These are phyloP conservation scores for Eurypyga helias DNA, from an alignment of 2,113 vertebrate species.

Conservation along the genomic window DNA sequence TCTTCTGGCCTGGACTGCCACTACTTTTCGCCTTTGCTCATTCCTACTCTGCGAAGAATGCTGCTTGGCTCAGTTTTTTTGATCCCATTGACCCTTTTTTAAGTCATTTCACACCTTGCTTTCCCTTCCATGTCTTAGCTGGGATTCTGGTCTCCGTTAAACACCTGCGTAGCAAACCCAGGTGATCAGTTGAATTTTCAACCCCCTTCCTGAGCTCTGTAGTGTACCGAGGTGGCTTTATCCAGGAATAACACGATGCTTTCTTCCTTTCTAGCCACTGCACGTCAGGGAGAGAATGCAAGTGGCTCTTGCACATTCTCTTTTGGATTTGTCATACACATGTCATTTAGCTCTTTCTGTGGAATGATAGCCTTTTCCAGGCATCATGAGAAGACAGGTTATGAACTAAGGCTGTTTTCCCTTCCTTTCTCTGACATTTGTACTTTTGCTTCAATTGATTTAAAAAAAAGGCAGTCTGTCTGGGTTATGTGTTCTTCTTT, in stretches of 20 bases:
- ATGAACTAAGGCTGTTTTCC: neutral
- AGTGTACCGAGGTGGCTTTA: neutral
- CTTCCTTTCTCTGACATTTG: neutral
- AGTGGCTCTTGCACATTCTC: neutral
- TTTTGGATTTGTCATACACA: neutral
- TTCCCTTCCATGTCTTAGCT: neutral
- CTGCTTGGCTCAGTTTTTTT: conserved; percentile 16
- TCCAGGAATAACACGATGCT: neutral
- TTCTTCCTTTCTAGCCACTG: neutral
- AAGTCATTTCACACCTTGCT: neutral
- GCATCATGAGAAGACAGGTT: neutral
- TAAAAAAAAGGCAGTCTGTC: rapidly evolving
- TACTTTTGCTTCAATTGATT: neutral
- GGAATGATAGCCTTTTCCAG: neutral
- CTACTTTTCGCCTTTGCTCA: conserved; percentile 21
- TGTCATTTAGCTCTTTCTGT: neutral
- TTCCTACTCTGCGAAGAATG: neutral
- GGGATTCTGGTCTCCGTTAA: neutral
- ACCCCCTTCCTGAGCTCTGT: neutral
- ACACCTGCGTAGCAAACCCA: neutral
- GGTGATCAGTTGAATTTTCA: conserved; percentile 1
- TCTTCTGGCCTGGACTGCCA: conserved; percentile 12
- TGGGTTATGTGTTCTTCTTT: neutral
- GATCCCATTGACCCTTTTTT: neutral
- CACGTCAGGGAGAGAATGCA: neutral